Percentiles rank a stretch among this genome's conserved stretches.
phyloP scores from a whole-genome alignment of 2,888 invertebrate genomes.

The Achlya flavicornis region DNA sequence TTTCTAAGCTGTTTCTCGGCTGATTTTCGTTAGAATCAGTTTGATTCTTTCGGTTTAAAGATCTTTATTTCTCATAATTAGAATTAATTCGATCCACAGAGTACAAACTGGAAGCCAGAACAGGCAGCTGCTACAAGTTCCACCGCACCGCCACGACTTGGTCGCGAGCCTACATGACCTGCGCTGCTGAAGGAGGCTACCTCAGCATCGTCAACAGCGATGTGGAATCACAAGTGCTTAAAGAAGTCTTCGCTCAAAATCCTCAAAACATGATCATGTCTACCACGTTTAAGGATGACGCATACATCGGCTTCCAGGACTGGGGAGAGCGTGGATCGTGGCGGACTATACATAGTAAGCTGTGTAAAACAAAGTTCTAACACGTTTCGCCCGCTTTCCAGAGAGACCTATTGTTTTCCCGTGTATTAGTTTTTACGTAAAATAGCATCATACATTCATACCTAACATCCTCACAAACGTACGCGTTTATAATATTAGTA shows the following conservation, averaged over 20 bases:
- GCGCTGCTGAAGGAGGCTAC: constrained; percentile 23
- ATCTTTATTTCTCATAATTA: too few species aligned
- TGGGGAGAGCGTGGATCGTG: constrained; percentile 12
- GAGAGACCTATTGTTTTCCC: too few species aligned
- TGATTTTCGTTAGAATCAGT: not conserved
- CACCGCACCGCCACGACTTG: constrained; percentile 15
- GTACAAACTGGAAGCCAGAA: constrained; percentile 16
- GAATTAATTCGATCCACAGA: not conserved
- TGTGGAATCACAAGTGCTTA: constrained; percentile 12
- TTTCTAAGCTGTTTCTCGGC: not conserved
- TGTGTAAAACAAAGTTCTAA: not conserved
- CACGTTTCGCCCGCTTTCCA: too few species aligned
- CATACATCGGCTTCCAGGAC: constrained; percentile 9
- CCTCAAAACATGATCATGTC: not conserved
- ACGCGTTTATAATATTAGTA: too few species aligned
- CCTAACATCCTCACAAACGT: too few species aligned
- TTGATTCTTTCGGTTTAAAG: too few species aligned
- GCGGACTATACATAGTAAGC: constrained; percentile 22
- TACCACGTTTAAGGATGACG: not conserved
- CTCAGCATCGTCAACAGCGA: constrained; percentile 22
- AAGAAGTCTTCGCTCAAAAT: constrained; percentile 10
- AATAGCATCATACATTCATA: too few species aligned
- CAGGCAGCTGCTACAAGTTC: constrained; percentile 25
- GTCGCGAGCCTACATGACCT: constrained; percentile 19
- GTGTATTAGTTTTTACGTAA: too few species aligned